Conservation (phyloP, 2,797 vertebrate species). For the Myotis planiceps region DNA sequence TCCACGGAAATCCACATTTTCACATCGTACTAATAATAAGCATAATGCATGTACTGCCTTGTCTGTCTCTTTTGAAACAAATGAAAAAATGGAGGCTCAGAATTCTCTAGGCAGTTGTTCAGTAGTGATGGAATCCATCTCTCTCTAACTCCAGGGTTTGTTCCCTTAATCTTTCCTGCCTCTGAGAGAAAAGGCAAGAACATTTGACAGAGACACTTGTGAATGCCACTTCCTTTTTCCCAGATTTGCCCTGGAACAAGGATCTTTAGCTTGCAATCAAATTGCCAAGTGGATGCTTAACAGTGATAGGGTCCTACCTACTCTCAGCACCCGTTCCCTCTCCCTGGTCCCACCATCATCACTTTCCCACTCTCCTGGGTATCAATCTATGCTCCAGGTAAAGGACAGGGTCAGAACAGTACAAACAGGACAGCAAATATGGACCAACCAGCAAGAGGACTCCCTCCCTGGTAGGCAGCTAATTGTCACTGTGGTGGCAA, state of each 20-base stretch:
- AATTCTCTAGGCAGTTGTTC: background rate
- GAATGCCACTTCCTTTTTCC: background rate
- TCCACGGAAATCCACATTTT: background rate
- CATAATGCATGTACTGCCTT: background rate
- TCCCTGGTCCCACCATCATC: background rate
- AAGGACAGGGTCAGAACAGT: background rate
- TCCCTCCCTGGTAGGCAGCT: background rate
- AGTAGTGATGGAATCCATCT: background rate
- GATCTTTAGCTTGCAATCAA: background rate
- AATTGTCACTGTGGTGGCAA: background rate
- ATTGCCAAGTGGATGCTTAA: background rate
- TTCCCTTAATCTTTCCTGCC: background rate
- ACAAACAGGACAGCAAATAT: background rate
- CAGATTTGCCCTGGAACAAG: background rate
- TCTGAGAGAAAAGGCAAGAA: conserved; percentile 3
- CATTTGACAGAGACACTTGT: background rate
- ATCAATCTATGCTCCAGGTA: background rate
- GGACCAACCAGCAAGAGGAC: background rate
- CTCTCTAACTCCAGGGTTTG: background rate
- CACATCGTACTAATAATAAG: background rate
- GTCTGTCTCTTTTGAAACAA: background rate
- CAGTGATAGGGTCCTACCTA: background rate
- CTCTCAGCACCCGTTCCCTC: background rate
- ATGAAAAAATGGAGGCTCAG: background rate
- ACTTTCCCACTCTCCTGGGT: background rate